Evolutionary conservation across 2,113 vertebrate species (phyloP).

Genomic region (Trematomus loennbergii): DNA sequence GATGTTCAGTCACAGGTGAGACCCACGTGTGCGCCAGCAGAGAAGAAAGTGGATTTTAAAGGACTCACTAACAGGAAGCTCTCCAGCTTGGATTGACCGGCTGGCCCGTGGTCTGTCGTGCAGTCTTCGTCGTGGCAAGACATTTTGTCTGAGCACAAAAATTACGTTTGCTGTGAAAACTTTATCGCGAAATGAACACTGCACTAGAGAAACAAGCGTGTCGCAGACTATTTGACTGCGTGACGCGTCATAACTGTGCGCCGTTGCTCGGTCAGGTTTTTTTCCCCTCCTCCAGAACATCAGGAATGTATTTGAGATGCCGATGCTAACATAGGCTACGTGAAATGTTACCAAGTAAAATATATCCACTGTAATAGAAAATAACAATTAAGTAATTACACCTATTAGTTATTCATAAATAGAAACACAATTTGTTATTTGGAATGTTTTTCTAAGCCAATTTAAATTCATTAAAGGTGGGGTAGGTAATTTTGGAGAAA

Average conservation of each 20-base stretch:
- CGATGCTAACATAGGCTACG: too few species aligned
- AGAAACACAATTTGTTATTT: not conserved
- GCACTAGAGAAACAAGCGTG: constrained; percentile 30
- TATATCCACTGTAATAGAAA: not conserved
- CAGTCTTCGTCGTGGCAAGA: constrained; percentile 71
- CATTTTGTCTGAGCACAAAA: constrained; percentile 59
- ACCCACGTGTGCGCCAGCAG: constrained; percentile 74
- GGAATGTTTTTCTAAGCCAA: not conserved
- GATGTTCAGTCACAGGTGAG: not conserved
- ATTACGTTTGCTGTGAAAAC: not conserved
- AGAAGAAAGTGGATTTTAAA: constrained; percentile 10
- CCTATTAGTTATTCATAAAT: too few species aligned
- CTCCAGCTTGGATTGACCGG: constrained; percentile 77
- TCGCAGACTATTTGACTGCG: constrained; percentile 19
- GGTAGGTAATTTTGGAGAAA: too few species aligned
- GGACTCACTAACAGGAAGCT: constrained; percentile 85
- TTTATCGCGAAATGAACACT: not conserved
- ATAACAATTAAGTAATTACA: too few species aligned
- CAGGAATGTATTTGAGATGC: not conserved
- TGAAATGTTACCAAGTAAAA: not conserved
- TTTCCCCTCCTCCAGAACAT: not conserved
- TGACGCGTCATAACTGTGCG: constrained; percentile 62
- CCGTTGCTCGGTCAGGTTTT: not conserved
- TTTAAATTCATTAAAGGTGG: too few species aligned
- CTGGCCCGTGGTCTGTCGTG: constrained; percentile 14